A percentile compares a stretch with the other conserved stretches of the same genome.
Evolutionary conservation across 2,113 vertebrate species (phyloP).

Genomic region (Saguinus midas): DNA sequence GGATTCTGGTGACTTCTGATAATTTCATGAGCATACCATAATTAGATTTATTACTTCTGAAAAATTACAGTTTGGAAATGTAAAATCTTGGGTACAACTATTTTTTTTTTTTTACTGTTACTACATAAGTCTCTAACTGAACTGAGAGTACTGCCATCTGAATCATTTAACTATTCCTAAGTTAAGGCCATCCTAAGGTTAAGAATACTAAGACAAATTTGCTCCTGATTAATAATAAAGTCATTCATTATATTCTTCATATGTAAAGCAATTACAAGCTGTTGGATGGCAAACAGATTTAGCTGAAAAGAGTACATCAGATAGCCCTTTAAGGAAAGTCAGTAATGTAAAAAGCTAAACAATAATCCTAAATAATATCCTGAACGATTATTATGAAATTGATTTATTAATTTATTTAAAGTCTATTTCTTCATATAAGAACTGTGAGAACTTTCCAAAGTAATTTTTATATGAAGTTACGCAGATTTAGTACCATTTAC

Average conservation of each 20-base stretch:
- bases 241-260: slow-evolving; percentile 82
- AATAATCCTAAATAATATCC: slow-evolving; percentile 77
- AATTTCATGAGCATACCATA: background rate
- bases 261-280: slow-evolving; percentile 82
- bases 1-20: slow-evolving; percentile 7
- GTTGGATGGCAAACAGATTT: slow-evolving; percentile 82
- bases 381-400: slow-evolving; percentile 83
- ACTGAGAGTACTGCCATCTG: slow-evolving; percentile 75
- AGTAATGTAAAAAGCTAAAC: slow-evolving; percentile 82
- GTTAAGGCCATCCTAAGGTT: slow-evolving; percentile 79
- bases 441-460: slow-evolving; percentile 82
- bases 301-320: slow-evolving; percentile 80
- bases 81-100: background rate
- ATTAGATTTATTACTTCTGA: slow-evolving; percentile 23
- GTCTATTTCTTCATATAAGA: slow-evolving; percentile 82
- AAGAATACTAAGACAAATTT: slow-evolving; percentile 83
- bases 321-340: slow-evolving; percentile 81
- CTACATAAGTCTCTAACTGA: background rate
- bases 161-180: slow-evolving; percentile 76
- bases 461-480: slow-evolving; percentile 77
- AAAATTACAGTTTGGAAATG: slow-evolving; percentile 36
- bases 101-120: background rate
- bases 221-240: slow-evolving; percentile 83
- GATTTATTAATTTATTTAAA: slow-evolving; percentile 78
- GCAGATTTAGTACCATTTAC: slow-evolving; percentile 65